Base-by-base conservation (phyloP, 2,888 invertebrate species). In the Troides aeacus region DNA sequence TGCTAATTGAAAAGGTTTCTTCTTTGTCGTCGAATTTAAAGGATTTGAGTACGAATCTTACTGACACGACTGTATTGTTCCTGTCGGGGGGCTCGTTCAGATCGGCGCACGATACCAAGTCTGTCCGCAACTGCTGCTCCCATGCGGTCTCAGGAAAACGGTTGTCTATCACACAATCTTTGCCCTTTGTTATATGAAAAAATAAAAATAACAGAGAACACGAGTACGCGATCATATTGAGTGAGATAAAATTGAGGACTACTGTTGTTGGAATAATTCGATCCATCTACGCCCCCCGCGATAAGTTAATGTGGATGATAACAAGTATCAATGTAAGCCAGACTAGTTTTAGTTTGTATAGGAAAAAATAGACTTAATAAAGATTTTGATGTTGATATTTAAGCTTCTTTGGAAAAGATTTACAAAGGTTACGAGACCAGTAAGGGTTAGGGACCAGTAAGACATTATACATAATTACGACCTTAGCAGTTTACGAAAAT, bases 21-120 rank as follows among this genome's bases (percentile, higher is more conserved):
- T 78, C 72, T 0, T 76, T 71, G 18, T 73, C 74, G 39, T 77
- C 72, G 12, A 82, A 83, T 3, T 30, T 30, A 58, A 88, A 86
- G 0, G 72, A 71, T 71, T 77, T 81, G n/a, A 88, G 53, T 0
- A 30, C 12, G 60, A 84, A 81, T 0, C 10, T 58, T 1, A 83
- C 3, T 0, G n/a, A 12, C 1, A 84, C 75, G 2, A 61, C 36
- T 3, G 77, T 66, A 8, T 61, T 56, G 18, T 71, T 73, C 0
- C 18, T 39, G 56, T 64, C 56, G 39, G 70, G 70, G 3, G 67
- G 57, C 23, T 30, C 17, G 21, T n/a, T 5, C 10, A 10, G 18
- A 1, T 57, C 64, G 46, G 10, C 17, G 7, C 61, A 56, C 17
- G 53, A 56, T 17, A 18, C 18, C 21, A 71, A 61, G 62, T 71